Evolutionary conservation across 2,797 vertebrate genomes (phyloP).

Genomic region (Channa striata): DNA sequence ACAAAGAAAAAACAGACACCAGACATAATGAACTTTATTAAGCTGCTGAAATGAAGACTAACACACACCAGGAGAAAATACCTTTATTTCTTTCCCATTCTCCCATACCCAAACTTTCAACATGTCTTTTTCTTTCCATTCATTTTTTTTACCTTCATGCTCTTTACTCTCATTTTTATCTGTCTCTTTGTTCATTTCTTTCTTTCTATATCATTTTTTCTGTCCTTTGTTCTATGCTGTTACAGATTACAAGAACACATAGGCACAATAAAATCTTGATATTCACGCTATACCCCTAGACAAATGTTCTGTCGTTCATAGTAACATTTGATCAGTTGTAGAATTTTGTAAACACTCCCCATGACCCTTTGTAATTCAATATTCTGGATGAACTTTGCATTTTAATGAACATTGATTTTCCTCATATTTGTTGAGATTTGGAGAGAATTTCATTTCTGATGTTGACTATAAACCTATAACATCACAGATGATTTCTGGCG

Average conservation of each 20-base stretch:
- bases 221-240: background rate
- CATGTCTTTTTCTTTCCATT: background rate
- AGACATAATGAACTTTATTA: constrained; percentile 71
- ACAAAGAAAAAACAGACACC: constrained; percentile 55
- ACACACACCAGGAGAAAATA: constrained; percentile 54
- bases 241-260: no score
- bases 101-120: background rate
- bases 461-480: background rate
- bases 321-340: background rate
- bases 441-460: background rate
- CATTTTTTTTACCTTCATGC: background rate
- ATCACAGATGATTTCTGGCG: background rate
- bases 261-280: no score
- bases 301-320: no score
- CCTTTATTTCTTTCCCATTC: constrained; percentile 66
- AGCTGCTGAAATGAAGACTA: constrained; percentile 49
- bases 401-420: background rate
- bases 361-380: background rate
- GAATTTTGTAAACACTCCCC: background rate
- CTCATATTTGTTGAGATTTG: background rate
- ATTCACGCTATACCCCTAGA: no score
- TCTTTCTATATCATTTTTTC: constrained; percentile 1
- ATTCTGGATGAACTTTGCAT: background rate
- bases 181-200: background rate
- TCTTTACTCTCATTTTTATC: background rate